Evolutionary conservation across 53 echinoderm and acorn worm species (phyloP).

Genomic region (Zoroaster sp.): DNA sequence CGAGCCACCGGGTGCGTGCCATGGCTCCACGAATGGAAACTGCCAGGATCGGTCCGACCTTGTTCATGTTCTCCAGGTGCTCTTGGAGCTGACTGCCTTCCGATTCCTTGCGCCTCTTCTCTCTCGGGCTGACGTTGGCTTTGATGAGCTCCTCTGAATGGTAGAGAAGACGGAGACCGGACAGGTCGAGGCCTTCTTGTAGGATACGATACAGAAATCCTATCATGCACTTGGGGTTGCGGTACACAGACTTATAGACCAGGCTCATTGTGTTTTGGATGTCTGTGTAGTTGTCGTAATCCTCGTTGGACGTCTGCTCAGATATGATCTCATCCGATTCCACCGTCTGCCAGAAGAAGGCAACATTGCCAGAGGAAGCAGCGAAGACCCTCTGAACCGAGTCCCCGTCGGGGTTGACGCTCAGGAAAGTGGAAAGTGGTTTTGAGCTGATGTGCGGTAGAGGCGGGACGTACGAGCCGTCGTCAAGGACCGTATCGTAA

Average conservation of each 20-base stretch:
- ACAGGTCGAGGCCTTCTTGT: slow-evolving; percentile 84
- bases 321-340: slow-evolving; percentile 69
- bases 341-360: slow-evolving; percentile 93
- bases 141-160: slow-evolving; percentile 52
- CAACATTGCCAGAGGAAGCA: slow-evolving; percentile 34
- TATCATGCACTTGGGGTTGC: slow-evolving; percentile 60
- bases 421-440: slow-evolving; percentile 77
- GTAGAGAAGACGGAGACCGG: slow-evolving; percentile 84
- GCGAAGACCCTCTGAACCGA: slow-evolving; percentile 66
- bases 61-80: slow-evolving; percentile 38
- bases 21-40: slow-evolving; percentile 72
- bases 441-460: slow-evolving; percentile 76
- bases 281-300: slow-evolving; percentile 65
- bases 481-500: slow-evolving; percentile 64
- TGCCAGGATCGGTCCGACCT: slow-evolving; percentile 66
- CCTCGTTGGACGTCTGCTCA: slow-evolving; percentile 54
- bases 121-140: background rate
- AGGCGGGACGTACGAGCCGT: slow-evolving; percentile 84
- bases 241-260: slow-evolving; percentile 76
- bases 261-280: slow-evolving; percentile 90
- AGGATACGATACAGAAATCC: slow-evolving; percentile 79
- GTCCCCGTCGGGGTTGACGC: slow-evolving; percentile 51
- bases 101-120: background rate
- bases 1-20: slow-evolving; percentile 86
- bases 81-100: background rate